A percentile compares a stretch with the other conserved stretches of the same genome.
phyloP scores from a whole-genome alignment of 2,888 invertebrate genomes.

The Tenthredo amoena region DNA sequence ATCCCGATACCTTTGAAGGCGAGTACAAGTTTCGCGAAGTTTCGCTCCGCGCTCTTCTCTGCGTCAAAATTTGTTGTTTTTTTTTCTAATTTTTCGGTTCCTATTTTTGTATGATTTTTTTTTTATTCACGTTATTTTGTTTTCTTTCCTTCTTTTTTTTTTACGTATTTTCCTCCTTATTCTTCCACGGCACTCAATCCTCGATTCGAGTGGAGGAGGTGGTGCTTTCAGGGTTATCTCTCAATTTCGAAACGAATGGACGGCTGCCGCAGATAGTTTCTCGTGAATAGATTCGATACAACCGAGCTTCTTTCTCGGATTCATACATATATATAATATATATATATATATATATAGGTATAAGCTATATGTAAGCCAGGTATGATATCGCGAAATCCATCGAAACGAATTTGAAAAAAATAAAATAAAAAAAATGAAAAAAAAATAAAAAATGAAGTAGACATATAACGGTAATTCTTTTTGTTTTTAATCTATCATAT shows the following conservation, averaged over 20 bases:
- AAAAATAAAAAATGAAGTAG: no score
- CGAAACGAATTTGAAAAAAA: no score
- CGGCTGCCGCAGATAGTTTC: neutral
- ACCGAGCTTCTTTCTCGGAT: neutral
- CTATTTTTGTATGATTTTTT: neutral
- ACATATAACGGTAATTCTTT: no score
- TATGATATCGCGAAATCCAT: neutral
- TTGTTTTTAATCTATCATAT: no score
- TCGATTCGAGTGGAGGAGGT: neutral
- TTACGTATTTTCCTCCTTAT: neutral
- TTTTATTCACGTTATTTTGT: neutral
- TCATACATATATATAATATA: no score
- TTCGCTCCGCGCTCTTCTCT: neutral
- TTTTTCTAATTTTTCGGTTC: neutral
- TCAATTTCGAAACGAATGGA: conserved; percentile 2
- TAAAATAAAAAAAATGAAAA: no score
- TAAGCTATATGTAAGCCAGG: no score
- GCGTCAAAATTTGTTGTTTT: neutral
- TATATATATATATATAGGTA: no score
- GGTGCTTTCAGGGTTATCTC: conserved; percentile 1
- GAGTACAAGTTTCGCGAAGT: neutral
- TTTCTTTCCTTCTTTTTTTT: neutral
- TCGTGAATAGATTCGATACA: neutral
- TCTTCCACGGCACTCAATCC: neutral
- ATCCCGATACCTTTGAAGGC: neutral